Base-by-base conservation (phyloP, 2,888 invertebrate species). In the Endomychus coccineus region DNA sequence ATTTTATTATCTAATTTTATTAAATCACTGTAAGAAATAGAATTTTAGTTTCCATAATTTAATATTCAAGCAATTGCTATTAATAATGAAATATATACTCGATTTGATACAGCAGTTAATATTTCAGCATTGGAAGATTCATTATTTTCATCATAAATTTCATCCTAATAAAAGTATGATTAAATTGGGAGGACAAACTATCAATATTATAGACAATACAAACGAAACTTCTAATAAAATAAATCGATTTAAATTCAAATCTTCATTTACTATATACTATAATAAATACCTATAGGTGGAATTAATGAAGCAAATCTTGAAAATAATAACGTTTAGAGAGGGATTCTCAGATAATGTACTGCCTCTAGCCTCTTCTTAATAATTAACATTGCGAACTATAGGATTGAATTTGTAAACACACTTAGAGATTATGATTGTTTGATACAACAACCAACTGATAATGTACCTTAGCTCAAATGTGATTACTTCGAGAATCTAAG, bases 41-140 rank as follows among this genome's bases (percentile, higher is more conserved):
- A 63, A 52, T 52, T 55, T 49, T 56, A 62, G 27, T 55, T 53
- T 4, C 61, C 62, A 52, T 48, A 61, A 56, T 56, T 58, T 38
- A 55, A 30, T 41, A 61, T 52, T 48, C 55, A 53, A 43, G 51
- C 49, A 54, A 55, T 55, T 3, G 32, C 56, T 48, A 80, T 61
- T 56, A 81, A 69, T 64, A 83, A 71, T 50, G 75, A 67, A 11
- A 78, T 74, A 75, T 84, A 82, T 59, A 83, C 62, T 9, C 83
- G 83, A 74, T 84, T 84, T 12, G 74, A 76, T 58, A 84, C 64
- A 52, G 75, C 74, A 10, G 83, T 84, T 56, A 83, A 69, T 67
- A 83, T 80, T 0, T 81, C 80, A 1, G 80, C 77, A 70, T 74
- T 77, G 72, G 69, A 75, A 52, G 79, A 80, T 42, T 73, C 77